phyloP scores from a whole-genome alignment of 2,113 vertebrate species.

The Tragelaphus buxtoni region DNA sequence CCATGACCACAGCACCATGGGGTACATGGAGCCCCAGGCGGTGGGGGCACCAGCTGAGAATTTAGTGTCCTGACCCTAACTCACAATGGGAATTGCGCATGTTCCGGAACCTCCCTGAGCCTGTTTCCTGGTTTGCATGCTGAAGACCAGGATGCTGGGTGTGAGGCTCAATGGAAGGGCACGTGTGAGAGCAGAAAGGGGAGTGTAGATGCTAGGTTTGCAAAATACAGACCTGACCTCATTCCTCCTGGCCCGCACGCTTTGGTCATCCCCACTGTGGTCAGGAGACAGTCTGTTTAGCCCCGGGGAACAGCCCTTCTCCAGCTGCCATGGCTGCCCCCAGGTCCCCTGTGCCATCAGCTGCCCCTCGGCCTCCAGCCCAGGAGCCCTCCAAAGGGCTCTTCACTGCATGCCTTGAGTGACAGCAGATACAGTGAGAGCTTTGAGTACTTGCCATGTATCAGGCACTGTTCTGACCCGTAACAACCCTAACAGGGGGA shows the following conservation, averaged over 20 bases:
- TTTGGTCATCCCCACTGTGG: not conserved
- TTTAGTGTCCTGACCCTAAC: not conserved
- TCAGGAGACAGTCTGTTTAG: not conserved
- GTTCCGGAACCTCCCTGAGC: not conserved
- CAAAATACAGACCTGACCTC: not conserved
- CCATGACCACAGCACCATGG: not conserved
- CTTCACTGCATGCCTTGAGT: not conserved
- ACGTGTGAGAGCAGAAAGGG: not conserved
- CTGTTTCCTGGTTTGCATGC: not conserved
- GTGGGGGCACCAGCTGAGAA: not conserved
- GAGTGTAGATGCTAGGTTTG: not conserved
- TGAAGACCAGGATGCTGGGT: not conserved
- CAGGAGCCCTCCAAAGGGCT: not conserved
- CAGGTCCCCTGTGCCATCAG: not conserved
- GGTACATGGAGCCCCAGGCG: fast-evolving
- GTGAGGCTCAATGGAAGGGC: not conserved
- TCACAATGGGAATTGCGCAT: not conserved
- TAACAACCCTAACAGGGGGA: not conserved
- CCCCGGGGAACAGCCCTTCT: not conserved
- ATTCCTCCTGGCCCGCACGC: not conserved
- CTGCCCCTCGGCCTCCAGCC: not conserved
- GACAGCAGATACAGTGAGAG: not conserved
- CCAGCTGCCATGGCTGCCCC: not conserved
- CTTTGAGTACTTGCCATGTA: not conserved
- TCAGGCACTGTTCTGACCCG: not conserved